Conservation (phyloP, 2,113 vertebrate species). For the Bos javanicus region DNA sequence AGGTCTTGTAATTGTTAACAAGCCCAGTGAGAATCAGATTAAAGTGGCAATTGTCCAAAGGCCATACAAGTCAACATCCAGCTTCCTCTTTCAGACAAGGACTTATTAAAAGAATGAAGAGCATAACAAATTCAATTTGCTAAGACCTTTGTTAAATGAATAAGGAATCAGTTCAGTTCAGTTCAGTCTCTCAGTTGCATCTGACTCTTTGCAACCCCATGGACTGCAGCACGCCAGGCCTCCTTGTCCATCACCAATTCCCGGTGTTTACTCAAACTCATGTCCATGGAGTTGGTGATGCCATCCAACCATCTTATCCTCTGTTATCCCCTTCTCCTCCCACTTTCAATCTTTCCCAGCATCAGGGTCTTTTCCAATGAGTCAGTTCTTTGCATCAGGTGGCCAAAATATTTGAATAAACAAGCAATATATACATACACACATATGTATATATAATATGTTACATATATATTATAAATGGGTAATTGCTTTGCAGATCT, state of each 20-base stretch:
- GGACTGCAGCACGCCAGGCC: fast-evolving
- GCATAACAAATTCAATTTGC: not conserved
- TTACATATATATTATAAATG: not conserved
- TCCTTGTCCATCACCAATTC: not conserved
- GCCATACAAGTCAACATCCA: not conserved
- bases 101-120: constrained; percentile 11
- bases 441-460: not conserved
- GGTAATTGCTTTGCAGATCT: not conserved
- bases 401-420: not conserved
- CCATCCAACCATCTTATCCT: not conserved
- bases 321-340: not conserved
- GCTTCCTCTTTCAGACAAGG: not conserved
- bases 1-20: not conserved
- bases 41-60: not conserved
- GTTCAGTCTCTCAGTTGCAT: not conserved
- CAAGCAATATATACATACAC: not conserved
- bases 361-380: not conserved
- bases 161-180: not conserved
- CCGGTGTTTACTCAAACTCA: not conserved
- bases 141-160: constrained; percentile 9
- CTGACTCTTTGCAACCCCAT: not conserved
- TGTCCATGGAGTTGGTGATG: not conserved
- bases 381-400: not conserved
- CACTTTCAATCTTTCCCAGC: not conserved
- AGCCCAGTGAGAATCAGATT: not conserved